Evolutionary conservation across 1,140 invertebrate species (phyloP).

Genomic region (Meloidogyne floridensis): DNA sequence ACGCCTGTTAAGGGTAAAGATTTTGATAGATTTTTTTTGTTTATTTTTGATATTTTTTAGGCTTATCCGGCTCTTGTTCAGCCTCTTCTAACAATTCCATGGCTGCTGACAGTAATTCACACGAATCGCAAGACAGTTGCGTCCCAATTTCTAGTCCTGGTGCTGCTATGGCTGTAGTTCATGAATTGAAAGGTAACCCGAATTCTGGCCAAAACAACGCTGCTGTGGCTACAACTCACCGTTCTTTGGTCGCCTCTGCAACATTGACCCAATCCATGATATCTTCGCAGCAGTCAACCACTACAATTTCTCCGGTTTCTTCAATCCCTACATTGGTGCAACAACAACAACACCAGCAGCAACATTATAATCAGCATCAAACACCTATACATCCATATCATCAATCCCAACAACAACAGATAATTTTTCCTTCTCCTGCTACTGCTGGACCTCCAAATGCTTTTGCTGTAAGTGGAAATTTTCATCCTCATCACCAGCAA

Average conservation of each 20-base stretch:
- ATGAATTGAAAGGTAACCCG: not conserved
- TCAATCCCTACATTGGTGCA: not conserved
- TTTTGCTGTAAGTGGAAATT: not conserved
- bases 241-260: slow-evolving; percentile 25
- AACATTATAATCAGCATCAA: slow-evolving; percentile 13
- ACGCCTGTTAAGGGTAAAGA: slow-evolving; percentile 29
- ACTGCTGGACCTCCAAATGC: not conserved
- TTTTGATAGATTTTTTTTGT: not conserved
- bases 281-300: slow-evolving; percentile 6
- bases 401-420: not conserved
- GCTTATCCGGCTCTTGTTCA: slow-evolving; percentile 25
- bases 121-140: slow-evolving; percentile 18
- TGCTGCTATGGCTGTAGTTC: not conserved
- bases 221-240: slow-evolving; percentile 2
- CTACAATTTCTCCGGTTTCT: slow-evolving; percentile 18
- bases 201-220: not conserved
- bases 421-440: not conserved
- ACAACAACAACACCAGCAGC: not conserved
- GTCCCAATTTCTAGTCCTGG: slow-evolving; percentile 12
- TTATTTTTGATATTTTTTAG: slow-evolving; percentile 1
- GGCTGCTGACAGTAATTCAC: slow-evolving; percentile 30
- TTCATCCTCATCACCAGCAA: slow-evolving; percentile 2
- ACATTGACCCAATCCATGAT: slow-evolving; percentile 32
- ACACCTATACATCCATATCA: not conserved
- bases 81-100: slow-evolving; percentile 28